phyloP scores from a whole-genome alignment of 1,140 invertebrate genomes.

The Orchestia grillus region DNA sequence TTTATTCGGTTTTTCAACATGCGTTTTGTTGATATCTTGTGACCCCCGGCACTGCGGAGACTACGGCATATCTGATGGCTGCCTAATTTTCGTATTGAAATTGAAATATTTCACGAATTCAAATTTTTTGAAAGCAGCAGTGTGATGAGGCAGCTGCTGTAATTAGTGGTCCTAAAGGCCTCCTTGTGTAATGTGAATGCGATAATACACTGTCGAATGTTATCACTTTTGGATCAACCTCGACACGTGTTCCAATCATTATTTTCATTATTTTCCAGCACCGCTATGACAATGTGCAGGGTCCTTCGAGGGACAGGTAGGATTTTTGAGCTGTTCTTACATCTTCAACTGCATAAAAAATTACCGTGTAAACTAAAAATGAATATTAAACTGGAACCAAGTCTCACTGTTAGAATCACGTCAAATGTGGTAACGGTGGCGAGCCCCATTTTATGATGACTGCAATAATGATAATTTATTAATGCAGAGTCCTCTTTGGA shows the following conservation, averaged over 20 bases:
- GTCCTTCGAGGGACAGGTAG: no score
- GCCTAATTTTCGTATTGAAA: background rate
- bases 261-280: no score
- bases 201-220: conserved; percentile 26
- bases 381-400: no score
- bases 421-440: no score
- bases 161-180: conserved; percentile 5
- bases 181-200: conserved; percentile 18
- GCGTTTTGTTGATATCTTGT: background rate
- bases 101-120: background rate
- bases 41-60: background rate
- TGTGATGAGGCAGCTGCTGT: background rate
- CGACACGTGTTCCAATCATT: background rate
- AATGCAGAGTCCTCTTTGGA: no score
- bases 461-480: no score
- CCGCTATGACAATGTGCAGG: no score
- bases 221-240: background rate
- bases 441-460: no score
- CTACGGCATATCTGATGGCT: background rate
- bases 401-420: no score
- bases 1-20: background rate
- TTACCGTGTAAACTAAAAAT: no score
- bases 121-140: background rate
- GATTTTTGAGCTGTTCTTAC: no score
- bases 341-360: no score